Conservation (phyloP, 1,140 invertebrate genomes). For the Drosophila kepulauana region DNA sequence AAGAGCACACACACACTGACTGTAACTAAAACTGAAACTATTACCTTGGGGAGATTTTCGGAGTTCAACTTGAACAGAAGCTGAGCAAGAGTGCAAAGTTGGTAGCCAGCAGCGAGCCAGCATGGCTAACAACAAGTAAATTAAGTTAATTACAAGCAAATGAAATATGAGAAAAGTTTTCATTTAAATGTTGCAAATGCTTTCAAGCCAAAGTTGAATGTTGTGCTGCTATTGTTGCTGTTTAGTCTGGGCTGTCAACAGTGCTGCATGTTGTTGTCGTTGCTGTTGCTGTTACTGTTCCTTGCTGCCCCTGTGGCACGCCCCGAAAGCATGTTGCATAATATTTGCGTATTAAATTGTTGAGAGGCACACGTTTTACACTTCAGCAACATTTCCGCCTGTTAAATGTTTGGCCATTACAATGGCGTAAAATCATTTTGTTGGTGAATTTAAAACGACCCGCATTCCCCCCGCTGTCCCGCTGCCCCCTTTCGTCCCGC, state of each 20-base stretch:
- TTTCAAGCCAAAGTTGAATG: constrained; percentile 50
- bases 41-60: neutral
- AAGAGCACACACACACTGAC: neutral
- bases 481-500: neutral
- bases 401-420: constrained; percentile 69
- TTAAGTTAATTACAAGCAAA: constrained; percentile 71
- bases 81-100: constrained; percentile 6
- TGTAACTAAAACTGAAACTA: neutral
- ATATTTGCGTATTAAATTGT: constrained; percentile 63
- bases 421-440: constrained; percentile 73
- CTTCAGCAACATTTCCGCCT: constrained; percentile 72
- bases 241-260: constrained; percentile 43
- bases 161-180: constrained; percentile 76
- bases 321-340: constrained; percentile 35
- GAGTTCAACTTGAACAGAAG: neutral
- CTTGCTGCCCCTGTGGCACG: neutral
- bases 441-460: constrained; percentile 61
- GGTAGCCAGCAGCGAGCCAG: neutral
- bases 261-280: constrained; percentile 9
- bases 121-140: constrained; percentile 50
- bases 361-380: constrained; percentile 67
- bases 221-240: constrained; percentile 9
- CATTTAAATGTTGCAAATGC: constrained; percentile 64
- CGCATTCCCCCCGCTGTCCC: neutral
- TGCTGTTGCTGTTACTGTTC: constrained; percentile 9